Conservation (phyloP, 92 coral and sea anemone species). For the Micromussa lordhowensis region DNA sequence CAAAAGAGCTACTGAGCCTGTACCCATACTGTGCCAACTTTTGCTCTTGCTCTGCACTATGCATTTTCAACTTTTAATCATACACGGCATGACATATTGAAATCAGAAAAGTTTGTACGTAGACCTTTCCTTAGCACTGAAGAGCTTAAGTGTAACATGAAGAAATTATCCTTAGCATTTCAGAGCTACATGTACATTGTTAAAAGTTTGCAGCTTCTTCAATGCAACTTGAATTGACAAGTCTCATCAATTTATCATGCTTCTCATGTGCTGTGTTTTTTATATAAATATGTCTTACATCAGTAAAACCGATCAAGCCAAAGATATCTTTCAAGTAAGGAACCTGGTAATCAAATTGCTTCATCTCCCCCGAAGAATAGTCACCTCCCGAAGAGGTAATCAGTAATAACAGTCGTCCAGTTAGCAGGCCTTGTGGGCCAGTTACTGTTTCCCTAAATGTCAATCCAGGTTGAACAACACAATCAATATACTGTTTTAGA, state of each 20-base stretch:
- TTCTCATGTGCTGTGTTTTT: constrained; percentile 85
- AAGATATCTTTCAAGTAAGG: constrained; percentile 94
- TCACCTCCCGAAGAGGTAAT: constrained; percentile 97
- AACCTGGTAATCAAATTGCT: constrained; percentile 92
- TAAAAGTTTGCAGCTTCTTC: constrained; percentile 44
- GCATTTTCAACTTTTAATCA: too few relatives aligned
- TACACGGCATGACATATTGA: too few relatives aligned
- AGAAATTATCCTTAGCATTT: too few relatives aligned
- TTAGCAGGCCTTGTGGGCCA: constrained; percentile 91
- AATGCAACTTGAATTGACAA: constrained; percentile 52
- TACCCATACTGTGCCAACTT: too few relatives aligned
- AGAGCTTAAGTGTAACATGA: too few relatives aligned
- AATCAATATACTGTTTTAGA: constrained; percentile 95
- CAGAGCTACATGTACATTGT: background rate
- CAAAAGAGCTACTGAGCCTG: too few relatives aligned
- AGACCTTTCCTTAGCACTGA: too few relatives aligned
- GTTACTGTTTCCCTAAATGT: constrained; percentile 84
- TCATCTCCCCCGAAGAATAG: constrained; percentile 79
- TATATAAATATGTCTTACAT: constrained; percentile 91
- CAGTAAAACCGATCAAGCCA: constrained; percentile 93
- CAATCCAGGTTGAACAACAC: constrained; percentile 96
- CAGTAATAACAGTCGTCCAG: constrained; percentile 80
- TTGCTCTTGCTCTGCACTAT: too few relatives aligned
- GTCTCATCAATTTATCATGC: constrained; percentile 57
- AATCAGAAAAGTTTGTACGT: too few relatives aligned